Evolutionary conservation across 2,797 vertebrate genomes (phyloP).

Genomic region (Cyprinodon diabolis): DNA sequence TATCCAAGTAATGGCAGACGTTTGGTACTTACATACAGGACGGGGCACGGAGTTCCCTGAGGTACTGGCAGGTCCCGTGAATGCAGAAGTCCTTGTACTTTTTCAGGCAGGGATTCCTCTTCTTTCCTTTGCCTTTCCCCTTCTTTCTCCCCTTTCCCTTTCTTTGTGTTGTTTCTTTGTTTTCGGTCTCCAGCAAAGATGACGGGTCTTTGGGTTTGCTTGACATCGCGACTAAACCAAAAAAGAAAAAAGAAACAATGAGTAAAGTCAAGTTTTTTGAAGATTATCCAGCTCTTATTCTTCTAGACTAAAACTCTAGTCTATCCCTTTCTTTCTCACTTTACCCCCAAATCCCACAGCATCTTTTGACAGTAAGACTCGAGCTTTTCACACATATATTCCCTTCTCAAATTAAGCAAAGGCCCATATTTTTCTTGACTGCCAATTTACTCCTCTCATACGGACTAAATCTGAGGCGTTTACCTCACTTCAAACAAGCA

Average conservation of each 20-base stretch:
- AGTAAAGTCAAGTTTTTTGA: not conserved
- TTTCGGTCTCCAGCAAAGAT: slow-evolving; percentile 75
- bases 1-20: not conserved
- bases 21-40: slow-evolving; percentile 89
- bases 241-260: slow-evolving; percentile 12
- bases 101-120: slow-evolving; percentile 91
- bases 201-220: slow-evolving; percentile 88
- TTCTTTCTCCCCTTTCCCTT: slow-evolving; percentile 83
- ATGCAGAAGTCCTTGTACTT: slow-evolving; percentile 96
- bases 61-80: slow-evolving; percentile 91
- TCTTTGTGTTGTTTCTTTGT: slow-evolving; percentile 47
- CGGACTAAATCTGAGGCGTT: not conserved
- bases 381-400: not conserved
- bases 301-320: not conserved
- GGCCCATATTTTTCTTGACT: not conserved
- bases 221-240: slow-evolving; percentile 85
- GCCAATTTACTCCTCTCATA: not conserved
- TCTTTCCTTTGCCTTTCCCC: slow-evolving; percentile 91
- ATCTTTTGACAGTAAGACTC: not conserved
- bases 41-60: slow-evolving; percentile 81
- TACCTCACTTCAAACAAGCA: not conserved
- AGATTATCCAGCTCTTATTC: too few species aligned
- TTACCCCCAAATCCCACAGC: not conserved
- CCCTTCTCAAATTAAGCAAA: not conserved
- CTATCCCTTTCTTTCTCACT: not conserved